Evolutionary conservation across 2,113 vertebrate genomes (phyloP).

Genomic region (Indicator indicator): DNA sequence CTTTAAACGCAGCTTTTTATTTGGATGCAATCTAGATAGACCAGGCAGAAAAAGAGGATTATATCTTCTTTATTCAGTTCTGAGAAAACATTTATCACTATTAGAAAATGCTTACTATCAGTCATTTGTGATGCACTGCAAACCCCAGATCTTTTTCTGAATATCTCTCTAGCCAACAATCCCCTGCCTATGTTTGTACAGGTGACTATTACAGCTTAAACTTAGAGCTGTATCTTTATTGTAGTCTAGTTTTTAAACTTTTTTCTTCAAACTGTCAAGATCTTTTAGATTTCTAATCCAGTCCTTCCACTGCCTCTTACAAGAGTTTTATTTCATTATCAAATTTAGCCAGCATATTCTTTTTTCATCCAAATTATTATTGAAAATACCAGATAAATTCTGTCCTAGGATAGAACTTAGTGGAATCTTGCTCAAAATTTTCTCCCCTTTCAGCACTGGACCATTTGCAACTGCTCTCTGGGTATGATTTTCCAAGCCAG

Average conservation of each 20-base stretch:
- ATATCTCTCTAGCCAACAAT: background rate
- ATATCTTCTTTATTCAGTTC: background rate
- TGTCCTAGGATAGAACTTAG: background rate
- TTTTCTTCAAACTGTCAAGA: background rate
- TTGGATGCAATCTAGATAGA: background rate
- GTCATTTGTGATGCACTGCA: background rate
- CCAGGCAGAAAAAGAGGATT: background rate
- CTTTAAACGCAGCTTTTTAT: background rate
- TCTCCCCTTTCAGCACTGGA: background rate
- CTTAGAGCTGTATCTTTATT: background rate
- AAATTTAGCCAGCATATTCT: background rate
- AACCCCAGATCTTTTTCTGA: background rate
- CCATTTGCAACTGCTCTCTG: background rate
- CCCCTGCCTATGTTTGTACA: background rate
- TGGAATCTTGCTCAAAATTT: background rate
- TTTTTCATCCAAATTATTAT: background rate
- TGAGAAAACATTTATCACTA: background rate
- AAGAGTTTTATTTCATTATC: background rate
- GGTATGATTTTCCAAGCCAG: background rate
- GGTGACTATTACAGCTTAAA: background rate
- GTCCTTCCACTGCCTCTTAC: background rate
- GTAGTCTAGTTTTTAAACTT: background rate
- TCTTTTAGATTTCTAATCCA: constrained; percentile 20
- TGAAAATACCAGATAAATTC: background rate
- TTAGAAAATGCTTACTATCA: background rate